Percentiles rank a stretch among this genome's conserved stretches.
Conservation (phyloP, 2,888 invertebrate species). For the Rhorus exstirpatorius region DNA sequence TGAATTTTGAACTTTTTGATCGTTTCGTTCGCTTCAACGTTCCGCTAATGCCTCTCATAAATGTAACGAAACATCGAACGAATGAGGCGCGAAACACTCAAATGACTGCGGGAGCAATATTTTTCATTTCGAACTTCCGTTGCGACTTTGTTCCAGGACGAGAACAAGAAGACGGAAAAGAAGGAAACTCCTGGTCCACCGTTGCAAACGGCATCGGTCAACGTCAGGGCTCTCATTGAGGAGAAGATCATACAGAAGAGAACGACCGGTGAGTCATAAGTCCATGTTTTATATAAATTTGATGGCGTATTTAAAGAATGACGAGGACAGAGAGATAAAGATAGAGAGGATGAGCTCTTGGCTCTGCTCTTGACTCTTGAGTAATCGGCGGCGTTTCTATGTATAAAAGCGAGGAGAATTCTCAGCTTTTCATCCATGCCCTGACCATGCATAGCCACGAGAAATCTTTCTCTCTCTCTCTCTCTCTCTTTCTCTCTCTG, state of each 20-base stretch:
- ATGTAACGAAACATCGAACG: too few relatives aligned
- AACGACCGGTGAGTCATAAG: slow-evolving; percentile 86
- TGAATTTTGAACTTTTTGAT: too few relatives aligned
- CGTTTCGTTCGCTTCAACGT: too few relatives aligned
- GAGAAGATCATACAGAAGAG: slow-evolving; percentile 97
- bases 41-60: too few relatives aligned
- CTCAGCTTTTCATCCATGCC: slow-evolving; percentile 35
- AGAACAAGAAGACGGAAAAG: slow-evolving; percentile 94
- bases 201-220: slow-evolving; percentile 96
- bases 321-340: background rate
- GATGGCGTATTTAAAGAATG: slow-evolving; percentile 31
- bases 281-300: slow-evolving; percentile 36
- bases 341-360: slow-evolving; percentile 17
- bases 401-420: background rate
- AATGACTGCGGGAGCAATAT: too few relatives aligned
- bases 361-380: slow-evolving; percentile 40
- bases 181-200: slow-evolving; percentile 94
- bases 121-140: background rate
- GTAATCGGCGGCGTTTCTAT: slow-evolving; percentile 23
- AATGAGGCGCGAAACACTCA: too few relatives aligned
- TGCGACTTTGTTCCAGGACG: slow-evolving; percentile 88
- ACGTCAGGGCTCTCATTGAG: slow-evolving; percentile 95
- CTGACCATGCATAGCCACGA: slow-evolving; percentile 35
- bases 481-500: too few relatives aligned
- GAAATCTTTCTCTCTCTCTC: slow-evolving; percentile 31